phyloP scores from a whole-genome alignment of 2,888 invertebrate genomes.

The Stramonita haemastoma region DNA sequence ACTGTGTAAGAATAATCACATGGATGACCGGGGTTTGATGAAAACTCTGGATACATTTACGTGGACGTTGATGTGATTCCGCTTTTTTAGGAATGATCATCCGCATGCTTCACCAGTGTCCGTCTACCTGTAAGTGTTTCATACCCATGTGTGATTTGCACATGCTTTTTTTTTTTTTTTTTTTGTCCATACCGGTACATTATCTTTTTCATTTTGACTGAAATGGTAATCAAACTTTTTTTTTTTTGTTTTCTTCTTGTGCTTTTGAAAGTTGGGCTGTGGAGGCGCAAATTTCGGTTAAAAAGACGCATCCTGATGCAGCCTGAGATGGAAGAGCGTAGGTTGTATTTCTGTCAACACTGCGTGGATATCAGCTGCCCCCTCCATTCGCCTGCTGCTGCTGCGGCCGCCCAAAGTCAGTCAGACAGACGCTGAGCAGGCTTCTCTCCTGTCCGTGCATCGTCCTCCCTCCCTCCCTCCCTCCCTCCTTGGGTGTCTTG shows the following conservation, averaged over 20 bases:
- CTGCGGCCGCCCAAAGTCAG: constrained; percentile 22
- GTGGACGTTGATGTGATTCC: constrained; percentile 9
- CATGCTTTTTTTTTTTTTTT: constrained; percentile 21
- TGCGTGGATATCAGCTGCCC: constrained; percentile 36
- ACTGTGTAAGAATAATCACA: not conserved
- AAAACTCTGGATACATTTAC: not conserved
- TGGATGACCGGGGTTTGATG: not conserved
- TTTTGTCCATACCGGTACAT: not conserved
- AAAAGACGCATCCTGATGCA: constrained; percentile 58
- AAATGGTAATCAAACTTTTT: constrained; percentile 40
- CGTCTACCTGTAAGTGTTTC: constrained; percentile 18
- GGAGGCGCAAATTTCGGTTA: constrained; percentile 71
- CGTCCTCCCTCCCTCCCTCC: not conserved
- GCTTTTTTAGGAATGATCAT: constrained; percentile 32
- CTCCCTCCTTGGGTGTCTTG: not conserved
- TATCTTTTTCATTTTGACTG: constrained; percentile 7
- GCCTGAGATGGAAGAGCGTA: constrained; percentile 51
- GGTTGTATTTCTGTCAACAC: constrained; percentile 43
- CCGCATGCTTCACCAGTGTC: constrained; percentile 28
- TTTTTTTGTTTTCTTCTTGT: constrained; percentile 53
- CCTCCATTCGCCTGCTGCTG: constrained; percentile 4
- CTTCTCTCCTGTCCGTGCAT: constrained; percentile 16
- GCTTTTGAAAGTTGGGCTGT: constrained; percentile 69
- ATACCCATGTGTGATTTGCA: constrained; percentile 9
- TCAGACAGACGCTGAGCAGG: not conserved